Base-by-base conservation (phyloP, 2,888 invertebrate genomes). In the Machimus rusticus region DNA sequence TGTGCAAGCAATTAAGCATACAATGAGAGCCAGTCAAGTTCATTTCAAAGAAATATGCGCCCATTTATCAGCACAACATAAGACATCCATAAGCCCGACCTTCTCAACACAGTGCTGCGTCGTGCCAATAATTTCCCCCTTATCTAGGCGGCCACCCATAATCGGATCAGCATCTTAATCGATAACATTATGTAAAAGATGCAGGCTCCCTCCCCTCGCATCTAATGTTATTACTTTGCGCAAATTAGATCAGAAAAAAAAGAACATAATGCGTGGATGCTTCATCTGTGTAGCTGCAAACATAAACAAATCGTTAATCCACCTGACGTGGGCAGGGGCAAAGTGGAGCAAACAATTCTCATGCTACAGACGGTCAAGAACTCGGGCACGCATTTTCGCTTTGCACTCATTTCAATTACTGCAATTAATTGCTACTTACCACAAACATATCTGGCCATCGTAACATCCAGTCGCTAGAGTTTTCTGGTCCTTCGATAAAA, bases 401-500 rank as follows among this genome's bases (percentile, higher is more conserved):
- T 5, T 51, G 19, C n/a, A 19, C 8, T 51, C 4, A 3, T 51
- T 51, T n/a, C 16, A 51, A 19, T 5, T 51, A 19, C 51, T 19
- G 51, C 51, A 46, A 46, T 51, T 51, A 46, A 46, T 51, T 51
- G 4, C 6, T n/a, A 55, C 92, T 91, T 94, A 95, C 99, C 99
- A 99, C 84, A 99, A 94, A 91, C 98, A 98, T 90, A 99, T 97
- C 93, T 99, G 99, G 6, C 99, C 99, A 93, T 99, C 99, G 91
- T 99, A 98, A 92, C 99, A 98, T 46, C 99, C 99, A 2, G 99
- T 99, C 78, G 99, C 97, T 78, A 99, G 94, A 12, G 98, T 98
- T 92, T 95, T 96, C 92, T 98, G 97, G 93, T 99, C 98, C 88
- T 96, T 95, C 28, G 99, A 98, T 86, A 99, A 94, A 91, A 97